Evolutionary conservation across 2,888 invertebrate genomes (phyloP).

Genomic region (Apamea crenata): DNA sequence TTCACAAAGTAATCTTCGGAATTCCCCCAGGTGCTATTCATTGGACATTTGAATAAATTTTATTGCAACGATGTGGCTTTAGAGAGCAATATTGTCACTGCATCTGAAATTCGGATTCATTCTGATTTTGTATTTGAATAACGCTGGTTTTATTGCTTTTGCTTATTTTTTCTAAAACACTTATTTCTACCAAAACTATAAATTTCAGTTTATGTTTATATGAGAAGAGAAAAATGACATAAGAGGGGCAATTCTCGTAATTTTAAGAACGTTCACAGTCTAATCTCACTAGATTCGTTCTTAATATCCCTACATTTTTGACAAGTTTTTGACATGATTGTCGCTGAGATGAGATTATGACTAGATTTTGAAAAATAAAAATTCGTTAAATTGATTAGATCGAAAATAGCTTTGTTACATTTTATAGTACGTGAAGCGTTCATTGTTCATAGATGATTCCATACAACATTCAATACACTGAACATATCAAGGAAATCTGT

Average conservation of each 20-base stretch:
- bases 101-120: conserved; percentile 3
- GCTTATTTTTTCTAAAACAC: background rate
- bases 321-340: no score
- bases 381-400: background rate
- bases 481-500: background rate
- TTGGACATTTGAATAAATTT: conserved; percentile 45
- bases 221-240: no score
- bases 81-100: conserved; percentile 20
- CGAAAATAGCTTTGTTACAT: background rate
- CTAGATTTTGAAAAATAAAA: background rate
- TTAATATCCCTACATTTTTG: no score
- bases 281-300: no score
- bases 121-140: background rate
- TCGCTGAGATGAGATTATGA: no score
- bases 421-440: background rate
- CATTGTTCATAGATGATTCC: background rate
- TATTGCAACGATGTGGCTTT: conserved; percentile 26
- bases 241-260: no score
- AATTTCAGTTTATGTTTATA: background rate
- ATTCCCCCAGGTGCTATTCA: conserved; percentile 18
- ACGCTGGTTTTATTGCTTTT: background rate
- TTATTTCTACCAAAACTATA: background rate
- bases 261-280: no score
- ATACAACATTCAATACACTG: background rate
- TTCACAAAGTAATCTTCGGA: conserved; percentile 22